Evolutionary conservation across 2,888 invertebrate species (phyloP).

Genomic region (Xanthia togata): DNA sequence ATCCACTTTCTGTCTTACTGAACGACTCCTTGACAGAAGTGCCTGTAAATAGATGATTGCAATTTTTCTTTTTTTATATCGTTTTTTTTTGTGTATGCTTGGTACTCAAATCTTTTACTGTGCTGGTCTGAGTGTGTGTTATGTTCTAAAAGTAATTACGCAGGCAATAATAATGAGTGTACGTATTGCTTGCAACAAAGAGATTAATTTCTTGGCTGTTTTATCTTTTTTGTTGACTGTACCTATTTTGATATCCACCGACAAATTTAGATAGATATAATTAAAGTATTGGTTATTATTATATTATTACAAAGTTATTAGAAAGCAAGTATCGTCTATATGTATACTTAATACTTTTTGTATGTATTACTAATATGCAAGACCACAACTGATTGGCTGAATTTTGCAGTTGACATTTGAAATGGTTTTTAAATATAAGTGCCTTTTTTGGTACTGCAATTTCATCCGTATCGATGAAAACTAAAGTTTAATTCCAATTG

Average conservation of each 20-base stretch:
- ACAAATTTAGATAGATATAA: constrained; percentile 25
- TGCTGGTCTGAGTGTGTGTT: not conserved
- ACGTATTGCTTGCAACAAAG: not conserved
- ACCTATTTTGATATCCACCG: constrained; percentile 44
- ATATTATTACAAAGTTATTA: constrained; percentile 38
- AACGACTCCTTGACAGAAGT: not conserved
- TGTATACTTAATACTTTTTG: constrained; percentile 54
- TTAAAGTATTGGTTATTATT: constrained; percentile 54
- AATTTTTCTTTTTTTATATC: not conserved
- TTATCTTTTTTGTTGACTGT: constrained; percentile 23
- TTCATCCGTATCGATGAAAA: not conserved
- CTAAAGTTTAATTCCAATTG: constrained; percentile 2
- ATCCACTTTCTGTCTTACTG: not conserved
- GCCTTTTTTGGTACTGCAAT: constrained; percentile 1
- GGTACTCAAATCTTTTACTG: not conserved
- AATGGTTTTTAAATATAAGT: not conserved
- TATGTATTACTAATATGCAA: constrained; percentile 53
- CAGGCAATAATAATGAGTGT: not conserved
- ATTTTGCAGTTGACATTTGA: constrained; percentile 34
- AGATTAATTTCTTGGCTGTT: not conserved
- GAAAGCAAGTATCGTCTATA: constrained; percentile 29
- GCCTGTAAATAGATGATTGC: not conserved
- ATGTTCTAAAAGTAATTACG: not conserved
- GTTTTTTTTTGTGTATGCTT: not conserved
- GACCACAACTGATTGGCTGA: constrained; percentile 10